Conservation (phyloP, 2,888 invertebrate species). For the Acronicta alni region DNA sequence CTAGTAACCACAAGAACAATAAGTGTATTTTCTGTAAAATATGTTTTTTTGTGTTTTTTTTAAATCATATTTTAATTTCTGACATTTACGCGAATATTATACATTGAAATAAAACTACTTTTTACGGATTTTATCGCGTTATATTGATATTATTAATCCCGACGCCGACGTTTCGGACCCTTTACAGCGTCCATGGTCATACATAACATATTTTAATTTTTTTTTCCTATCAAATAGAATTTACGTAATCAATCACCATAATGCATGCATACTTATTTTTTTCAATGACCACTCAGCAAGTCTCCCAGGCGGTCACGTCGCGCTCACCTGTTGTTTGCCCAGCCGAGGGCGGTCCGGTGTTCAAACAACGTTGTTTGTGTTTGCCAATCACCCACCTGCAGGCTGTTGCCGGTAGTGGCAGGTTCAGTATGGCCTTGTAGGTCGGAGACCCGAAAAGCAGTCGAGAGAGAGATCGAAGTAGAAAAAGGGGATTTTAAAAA, state of each 20-base stretch:
- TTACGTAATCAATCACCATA: conserved; percentile 15
- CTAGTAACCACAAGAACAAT: too few relatives aligned
- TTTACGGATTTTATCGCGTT: too few relatives aligned
- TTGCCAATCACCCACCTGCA: conserved; percentile 73
- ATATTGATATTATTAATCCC: too few relatives aligned
- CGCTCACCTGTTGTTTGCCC: conserved; percentile 68
- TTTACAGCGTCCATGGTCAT: too few relatives aligned
- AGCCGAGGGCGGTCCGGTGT: conserved; percentile 61
- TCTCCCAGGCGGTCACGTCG: conserved; percentile 31
- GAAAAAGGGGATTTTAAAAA: background rate
- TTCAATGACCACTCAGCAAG: conserved; percentile 19
- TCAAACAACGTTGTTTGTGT: conserved; percentile 72
- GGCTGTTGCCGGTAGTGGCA: conserved; percentile 54
- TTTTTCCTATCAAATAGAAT: background rate
- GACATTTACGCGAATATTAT: too few relatives aligned
- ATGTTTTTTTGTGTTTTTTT: too few relatives aligned
- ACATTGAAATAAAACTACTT: too few relatives aligned
- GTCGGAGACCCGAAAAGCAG: conserved; percentile 5
- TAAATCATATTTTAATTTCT: too few relatives aligned
- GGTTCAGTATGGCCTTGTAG: conserved; percentile 47
- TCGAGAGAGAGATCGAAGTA: background rate
- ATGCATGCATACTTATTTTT: conserved; percentile 6
- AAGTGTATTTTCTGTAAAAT: too few relatives aligned
- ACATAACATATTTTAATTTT: too few relatives aligned
- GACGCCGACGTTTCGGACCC: too few relatives aligned